Evolutionary conservation across 2,888 invertebrate species (phyloP).

Genomic region (Nebria salina): DNA sequence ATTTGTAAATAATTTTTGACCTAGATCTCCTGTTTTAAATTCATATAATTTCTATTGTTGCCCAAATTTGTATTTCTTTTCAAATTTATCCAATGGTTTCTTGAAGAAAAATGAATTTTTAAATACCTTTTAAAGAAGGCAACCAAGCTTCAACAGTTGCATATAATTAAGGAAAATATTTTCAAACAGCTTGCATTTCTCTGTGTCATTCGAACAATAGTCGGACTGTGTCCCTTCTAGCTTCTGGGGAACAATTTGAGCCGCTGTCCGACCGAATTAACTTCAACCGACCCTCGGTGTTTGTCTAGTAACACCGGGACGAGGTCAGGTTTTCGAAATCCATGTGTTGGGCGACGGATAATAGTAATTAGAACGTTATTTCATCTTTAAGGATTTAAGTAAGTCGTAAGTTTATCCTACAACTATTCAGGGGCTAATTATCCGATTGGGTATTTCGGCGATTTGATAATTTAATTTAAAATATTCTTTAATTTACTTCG

Average conservation of each 20-base stretch:
- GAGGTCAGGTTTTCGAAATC: background rate
- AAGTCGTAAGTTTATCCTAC: background rate
- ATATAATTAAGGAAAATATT: background rate
- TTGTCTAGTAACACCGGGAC: background rate
- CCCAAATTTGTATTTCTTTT: too few species aligned
- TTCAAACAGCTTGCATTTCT: slow-evolving; percentile 1
- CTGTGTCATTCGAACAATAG: slow-evolving; percentile 1
- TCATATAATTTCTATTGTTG: too few species aligned
- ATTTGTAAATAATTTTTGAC: too few species aligned
- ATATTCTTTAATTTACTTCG: background rate
- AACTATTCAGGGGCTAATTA: background rate
- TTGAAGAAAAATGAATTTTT: background rate
- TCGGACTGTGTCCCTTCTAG: background rate
- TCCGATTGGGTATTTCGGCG: background rate
- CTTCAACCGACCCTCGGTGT: background rate
- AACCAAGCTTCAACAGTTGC: background rate
- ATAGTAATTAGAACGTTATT: background rate
- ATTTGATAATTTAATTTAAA: background rate
- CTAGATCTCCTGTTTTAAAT: too few species aligned
- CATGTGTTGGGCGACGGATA: background rate
- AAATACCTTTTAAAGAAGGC: background rate
- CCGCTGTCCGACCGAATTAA: background rate
- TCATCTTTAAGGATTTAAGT: background rate
- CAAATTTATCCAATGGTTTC: too few species aligned
- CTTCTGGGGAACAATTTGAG: background rate